Evolutionary conservation across 2,797 vertebrate species (phyloP), one percentile per base, ranked within the genome.

Genomic region (Lepilemur septentrionalis): DNA sequence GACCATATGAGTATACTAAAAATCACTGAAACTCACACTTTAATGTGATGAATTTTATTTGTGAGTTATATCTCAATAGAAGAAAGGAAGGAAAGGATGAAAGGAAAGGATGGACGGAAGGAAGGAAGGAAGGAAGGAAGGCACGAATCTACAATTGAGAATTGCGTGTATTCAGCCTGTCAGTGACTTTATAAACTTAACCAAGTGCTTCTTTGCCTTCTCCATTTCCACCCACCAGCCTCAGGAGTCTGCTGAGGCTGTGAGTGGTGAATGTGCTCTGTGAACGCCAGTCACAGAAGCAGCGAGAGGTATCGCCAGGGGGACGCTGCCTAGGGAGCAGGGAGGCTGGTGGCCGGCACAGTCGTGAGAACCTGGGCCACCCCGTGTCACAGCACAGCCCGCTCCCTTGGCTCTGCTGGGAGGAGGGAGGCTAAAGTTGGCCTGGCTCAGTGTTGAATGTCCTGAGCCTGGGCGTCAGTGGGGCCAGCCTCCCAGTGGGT

Each of bases 361-460:
- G 41, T 17, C 2, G 0, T 41, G 32, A 18, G 25, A 15, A 10
- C 32, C n/a, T 57, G 83, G 57, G 38, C 17, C 48, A 61, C 30
- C 7, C 20, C 28, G 8, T 38, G 69, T 43, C 15, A 22, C 32
- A 65, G 46, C 32, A 35, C 7, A 12, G 12, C 20, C 43, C 63
- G 20, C 30, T 72, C 61, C 5, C 55, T 22, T 43, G 28, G 50
- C 11, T 41, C 28, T 48, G 15, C 9, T 15, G 63, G 13, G 6
- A 10, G 7, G 43, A 75, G 7, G 18, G 17, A 55, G 13, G 17
- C 6, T 32, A 13, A 38, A 11, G 4, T 30, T 18, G 35, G 23
- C 10, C 23, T 12, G n/a, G 1, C 4, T 20, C 17, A 1, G 4
- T 1, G 9, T 7, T 32, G 23, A 32, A 35, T 18, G 32, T 57